These are phyloP conservation scores for Eurystomus gularis DNA, from an alignment of 2,113 vertebrate species.

Conservation along the genomic window DNA sequence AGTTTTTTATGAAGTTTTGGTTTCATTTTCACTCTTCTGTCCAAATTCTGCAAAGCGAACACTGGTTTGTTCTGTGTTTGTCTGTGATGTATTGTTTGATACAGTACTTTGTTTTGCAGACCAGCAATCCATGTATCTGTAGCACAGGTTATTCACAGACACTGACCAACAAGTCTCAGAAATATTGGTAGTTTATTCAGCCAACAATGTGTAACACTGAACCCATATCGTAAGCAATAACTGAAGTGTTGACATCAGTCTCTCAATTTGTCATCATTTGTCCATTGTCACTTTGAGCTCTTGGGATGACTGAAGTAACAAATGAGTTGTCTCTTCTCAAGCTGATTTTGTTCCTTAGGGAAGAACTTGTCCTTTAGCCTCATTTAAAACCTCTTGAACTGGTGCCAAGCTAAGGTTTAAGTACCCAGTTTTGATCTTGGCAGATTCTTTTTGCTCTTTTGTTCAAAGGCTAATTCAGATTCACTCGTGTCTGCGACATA, in stretches of 20 bases:
- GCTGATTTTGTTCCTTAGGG: slow-evolving; percentile 14
- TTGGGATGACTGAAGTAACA: slow-evolving; percentile 34
- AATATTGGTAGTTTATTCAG: not conserved
- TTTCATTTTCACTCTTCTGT: not conserved
- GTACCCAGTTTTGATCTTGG: not conserved
- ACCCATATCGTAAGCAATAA: not conserved
- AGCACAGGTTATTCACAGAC: not conserved
- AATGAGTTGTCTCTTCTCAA: slow-evolving; percentile 42
- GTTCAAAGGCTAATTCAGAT: not conserved
- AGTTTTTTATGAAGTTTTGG: rapidly evolving
- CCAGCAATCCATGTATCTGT: not conserved
- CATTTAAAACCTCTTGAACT: slow-evolving; percentile 9
- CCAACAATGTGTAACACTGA: not conserved
- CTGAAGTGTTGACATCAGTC: not conserved
- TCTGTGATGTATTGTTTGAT: not conserved
- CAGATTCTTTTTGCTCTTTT: not conserved
- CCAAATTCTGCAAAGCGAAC: not conserved
- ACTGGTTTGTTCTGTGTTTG: not conserved
- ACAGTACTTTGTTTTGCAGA: not conserved
- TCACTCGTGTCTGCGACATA: not conserved
- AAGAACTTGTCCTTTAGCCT: slow-evolving; percentile 39
- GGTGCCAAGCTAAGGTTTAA: not conserved
- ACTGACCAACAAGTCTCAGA: not conserved
- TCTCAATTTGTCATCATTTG: slow-evolving; percentile 65
- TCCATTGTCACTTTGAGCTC: slow-evolving; percentile 30